Evolutionary conservation across 2,888 invertebrate species (phyloP).

Genomic region (Polydrusus cervinus): DNA sequence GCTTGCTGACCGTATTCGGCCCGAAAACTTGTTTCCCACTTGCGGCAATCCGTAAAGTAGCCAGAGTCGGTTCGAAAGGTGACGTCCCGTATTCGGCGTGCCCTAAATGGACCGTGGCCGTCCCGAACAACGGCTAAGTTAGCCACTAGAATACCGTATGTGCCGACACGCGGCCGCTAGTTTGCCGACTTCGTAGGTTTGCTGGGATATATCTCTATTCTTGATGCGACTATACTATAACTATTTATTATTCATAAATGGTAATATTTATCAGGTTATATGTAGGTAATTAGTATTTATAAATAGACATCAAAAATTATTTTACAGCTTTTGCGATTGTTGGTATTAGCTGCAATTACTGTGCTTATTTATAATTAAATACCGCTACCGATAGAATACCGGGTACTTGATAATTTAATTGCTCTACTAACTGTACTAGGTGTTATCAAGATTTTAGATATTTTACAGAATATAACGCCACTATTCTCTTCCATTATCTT

Average conservation of each 20-base stretch:
- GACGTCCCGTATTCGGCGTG: too few relatives aligned
- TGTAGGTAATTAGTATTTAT: neutral
- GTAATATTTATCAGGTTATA: neutral
- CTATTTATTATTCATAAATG: slow-evolving; percentile 14
- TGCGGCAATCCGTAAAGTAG: too few relatives aligned
- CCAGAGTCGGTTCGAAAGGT: too few relatives aligned
- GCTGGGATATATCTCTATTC: too few relatives aligned
- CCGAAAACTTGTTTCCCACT: too few relatives aligned
- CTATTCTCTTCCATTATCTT: neutral
- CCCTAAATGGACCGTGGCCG: too few relatives aligned
- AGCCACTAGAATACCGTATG: too few relatives aligned
- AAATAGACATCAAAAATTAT: slow-evolving; percentile 2
- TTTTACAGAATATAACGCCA: neutral
- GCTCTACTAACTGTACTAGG: slow-evolving; percentile 14
- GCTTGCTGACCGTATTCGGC: too few relatives aligned
- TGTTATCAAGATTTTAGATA: slow-evolving; percentile 21
- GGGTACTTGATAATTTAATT: slow-evolving; percentile 21
- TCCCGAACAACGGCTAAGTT: too few relatives aligned
- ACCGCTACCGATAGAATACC: slow-evolving; percentile 22
- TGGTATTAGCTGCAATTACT: slow-evolving; percentile 17
- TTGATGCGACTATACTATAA: neutral
- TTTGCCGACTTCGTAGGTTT: too few relatives aligned
- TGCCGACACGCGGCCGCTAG: too few relatives aligned
- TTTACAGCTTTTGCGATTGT: slow-evolving; percentile 9
- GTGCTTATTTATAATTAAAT: slow-evolving; percentile 10